These are phyloP conservation scores for Mionectes macconnelli DNA, from an alignment of 2,113 vertebrate genomes.

Conservation along the genomic window DNA sequence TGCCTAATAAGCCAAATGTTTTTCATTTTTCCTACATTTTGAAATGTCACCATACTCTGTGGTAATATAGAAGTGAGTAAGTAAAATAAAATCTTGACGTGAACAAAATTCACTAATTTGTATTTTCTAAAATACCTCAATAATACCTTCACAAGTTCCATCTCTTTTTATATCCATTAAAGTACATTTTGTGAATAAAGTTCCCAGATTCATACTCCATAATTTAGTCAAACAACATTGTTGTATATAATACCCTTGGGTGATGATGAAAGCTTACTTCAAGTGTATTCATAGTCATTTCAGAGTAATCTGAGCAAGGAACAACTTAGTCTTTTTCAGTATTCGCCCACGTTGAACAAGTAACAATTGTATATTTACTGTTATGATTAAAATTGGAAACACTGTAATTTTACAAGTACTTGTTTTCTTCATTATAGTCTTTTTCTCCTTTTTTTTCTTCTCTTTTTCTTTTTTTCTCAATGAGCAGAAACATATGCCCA, in stretches of 20 bases:
- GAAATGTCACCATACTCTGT: neutral
- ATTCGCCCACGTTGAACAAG: neutral
- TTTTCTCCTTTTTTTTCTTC: neutral
- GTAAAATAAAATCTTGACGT: neutral
- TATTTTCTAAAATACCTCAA: neutral
- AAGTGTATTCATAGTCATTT: slow-evolving; percentile 16
- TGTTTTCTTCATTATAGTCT: neutral
- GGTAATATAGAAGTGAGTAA: neutral
- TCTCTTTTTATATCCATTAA: neutral
- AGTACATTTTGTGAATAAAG: neutral
- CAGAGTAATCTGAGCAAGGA: neutral
- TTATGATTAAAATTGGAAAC: slow-evolving; percentile 2
- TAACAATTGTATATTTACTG: slow-evolving; percentile 1
- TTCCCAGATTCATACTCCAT: neutral
- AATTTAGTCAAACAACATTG: slow-evolving; percentile 19
- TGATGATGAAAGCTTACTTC: slow-evolving; percentile 27
- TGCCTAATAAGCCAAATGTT: neutral
- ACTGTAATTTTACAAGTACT: neutral
- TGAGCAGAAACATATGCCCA: neutral
- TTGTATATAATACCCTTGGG: neutral
- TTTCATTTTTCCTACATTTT: neutral
- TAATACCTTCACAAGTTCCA: neutral
- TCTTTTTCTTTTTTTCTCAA: neutral
- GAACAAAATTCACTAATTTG: neutral
- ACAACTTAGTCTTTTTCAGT: neutral